Conservation (phyloP, 1,140 invertebrate species). For the Andricus grossulariae region DNA sequence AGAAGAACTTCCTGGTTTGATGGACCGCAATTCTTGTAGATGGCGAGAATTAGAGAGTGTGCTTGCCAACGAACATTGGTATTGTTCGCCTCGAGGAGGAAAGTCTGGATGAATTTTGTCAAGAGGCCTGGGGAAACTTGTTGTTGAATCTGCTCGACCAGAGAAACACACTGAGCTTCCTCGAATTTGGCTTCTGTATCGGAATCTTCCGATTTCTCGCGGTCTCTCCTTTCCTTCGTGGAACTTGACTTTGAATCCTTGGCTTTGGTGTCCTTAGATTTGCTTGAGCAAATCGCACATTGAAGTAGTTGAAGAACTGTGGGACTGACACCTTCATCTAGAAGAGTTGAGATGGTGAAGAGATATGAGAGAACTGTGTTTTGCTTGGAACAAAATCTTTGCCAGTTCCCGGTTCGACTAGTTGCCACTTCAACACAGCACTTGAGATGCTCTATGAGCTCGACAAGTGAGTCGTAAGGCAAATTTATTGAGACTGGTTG, state of each 20-base stretch:
- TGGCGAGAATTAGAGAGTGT: constrained; percentile 89
- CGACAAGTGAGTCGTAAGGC: constrained; percentile 92
- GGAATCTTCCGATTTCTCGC: constrained; percentile 83
- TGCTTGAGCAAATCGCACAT: constrained; percentile 85
- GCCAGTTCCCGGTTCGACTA: constrained; percentile 95
- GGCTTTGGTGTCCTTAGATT: constrained; percentile 65
- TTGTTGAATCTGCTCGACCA: constrained; percentile 85
- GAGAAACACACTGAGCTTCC: constrained; percentile 81
- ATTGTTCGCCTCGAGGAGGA: constrained; percentile 94
- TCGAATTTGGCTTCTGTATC: constrained; percentile 82
- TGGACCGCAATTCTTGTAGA: constrained; percentile 89
- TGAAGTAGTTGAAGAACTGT: constrained; percentile 93
- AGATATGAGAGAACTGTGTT: constrained; percentile 80
- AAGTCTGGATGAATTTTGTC: constrained; percentile 90
- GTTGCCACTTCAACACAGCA: constrained; percentile 94
- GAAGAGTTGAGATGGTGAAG: constrained; percentile 75
- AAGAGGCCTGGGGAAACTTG: constrained; percentile 82
- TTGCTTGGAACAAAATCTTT: constrained; percentile 89
- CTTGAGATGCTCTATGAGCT: constrained; percentile 96
- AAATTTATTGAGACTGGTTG: constrained; percentile 77
- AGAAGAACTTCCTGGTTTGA: constrained; percentile 87
- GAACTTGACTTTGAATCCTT: constrained; percentile 71
- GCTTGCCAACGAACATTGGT: constrained; percentile 96
- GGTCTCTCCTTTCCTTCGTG: constrained; percentile 76
- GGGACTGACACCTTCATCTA: constrained; percentile 95